Conservation (phyloP, 1,140 invertebrate species). For the Orchestia grillus region DNA sequence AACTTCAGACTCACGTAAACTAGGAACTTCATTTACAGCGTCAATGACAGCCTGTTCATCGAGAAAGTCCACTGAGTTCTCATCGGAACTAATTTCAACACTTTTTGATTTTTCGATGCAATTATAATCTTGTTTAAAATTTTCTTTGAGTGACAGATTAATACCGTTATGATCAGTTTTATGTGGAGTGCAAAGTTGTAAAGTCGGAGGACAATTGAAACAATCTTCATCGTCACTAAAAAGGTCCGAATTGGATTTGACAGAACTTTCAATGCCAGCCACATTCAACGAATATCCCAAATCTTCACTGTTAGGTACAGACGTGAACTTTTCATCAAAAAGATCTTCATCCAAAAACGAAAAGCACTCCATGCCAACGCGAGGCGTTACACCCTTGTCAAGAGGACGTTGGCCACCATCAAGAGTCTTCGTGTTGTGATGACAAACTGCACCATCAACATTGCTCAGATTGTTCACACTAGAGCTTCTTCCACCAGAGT, state of each 20-base stretch:
- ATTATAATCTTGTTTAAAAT: neutral
- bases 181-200: neutral
- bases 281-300: neutral
- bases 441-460: neutral
- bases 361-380: neutral
- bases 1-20: neutral
- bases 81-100: neutral
- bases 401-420: neutral
- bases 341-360: neutral
- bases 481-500: neutral
- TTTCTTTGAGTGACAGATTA: neutral
- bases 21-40: neutral
- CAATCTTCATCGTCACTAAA: constrained; percentile 11
- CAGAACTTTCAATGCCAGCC: neutral
- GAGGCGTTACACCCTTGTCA: neutral
- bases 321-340: neutral
- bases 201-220: neutral
- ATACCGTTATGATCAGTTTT: neutral
- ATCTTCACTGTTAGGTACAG: neutral
- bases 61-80: neutral
- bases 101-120: neutral
- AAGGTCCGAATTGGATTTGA: neutral
- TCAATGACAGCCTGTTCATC: neutral
- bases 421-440: neutral
- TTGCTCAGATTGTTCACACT: neutral